These are phyloP conservation scores for Tenualosa ilisha DNA, from an alignment of 2,797 vertebrate genomes.

Conservation along the genomic window DNA sequence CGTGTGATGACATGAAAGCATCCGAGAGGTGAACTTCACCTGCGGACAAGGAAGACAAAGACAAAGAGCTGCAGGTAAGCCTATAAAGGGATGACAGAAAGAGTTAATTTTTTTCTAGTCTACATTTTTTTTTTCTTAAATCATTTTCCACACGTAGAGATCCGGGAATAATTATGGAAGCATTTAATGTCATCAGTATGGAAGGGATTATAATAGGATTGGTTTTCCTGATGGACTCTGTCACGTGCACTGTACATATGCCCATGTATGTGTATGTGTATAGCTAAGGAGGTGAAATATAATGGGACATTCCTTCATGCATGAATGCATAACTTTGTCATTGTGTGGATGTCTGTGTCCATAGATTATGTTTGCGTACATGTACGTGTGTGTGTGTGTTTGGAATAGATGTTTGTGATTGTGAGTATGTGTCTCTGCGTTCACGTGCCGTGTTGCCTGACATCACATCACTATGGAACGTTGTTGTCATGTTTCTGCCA, in stretches of 20 bases:
- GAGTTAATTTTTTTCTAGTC: not conserved
- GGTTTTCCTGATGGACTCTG: not conserved
- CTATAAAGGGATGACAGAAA: not conserved
- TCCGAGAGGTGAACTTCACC: constrained; percentile 25
- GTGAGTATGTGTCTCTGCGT: not conserved
- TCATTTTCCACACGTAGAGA: not conserved
- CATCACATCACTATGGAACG: not conserved
- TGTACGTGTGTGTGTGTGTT: not conserved
- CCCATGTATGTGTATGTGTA: not conserved
- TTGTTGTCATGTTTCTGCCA: not conserved
- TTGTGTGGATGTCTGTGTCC: not conserved
- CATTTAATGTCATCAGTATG: not conserved
- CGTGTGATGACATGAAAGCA: constrained; percentile 46
- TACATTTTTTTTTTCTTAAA: not conserved
- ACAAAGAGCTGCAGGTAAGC: constrained; percentile 39
- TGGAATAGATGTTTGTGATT: not conserved
- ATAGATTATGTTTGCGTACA: not conserved
- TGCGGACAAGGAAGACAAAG: constrained; percentile 24
- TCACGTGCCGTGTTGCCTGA: not conserved
- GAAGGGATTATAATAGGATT: not conserved
- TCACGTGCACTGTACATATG: constrained; percentile 1
- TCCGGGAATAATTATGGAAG: not conserved
- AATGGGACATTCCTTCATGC: not conserved
- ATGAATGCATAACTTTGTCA: not conserved
- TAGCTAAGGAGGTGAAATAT: not conserved